Percentiles rank a stretch among this genome's conserved stretches.
Conservation (phyloP, 2,888 invertebrate genomes). For the Chelonus formosanus region DNA sequence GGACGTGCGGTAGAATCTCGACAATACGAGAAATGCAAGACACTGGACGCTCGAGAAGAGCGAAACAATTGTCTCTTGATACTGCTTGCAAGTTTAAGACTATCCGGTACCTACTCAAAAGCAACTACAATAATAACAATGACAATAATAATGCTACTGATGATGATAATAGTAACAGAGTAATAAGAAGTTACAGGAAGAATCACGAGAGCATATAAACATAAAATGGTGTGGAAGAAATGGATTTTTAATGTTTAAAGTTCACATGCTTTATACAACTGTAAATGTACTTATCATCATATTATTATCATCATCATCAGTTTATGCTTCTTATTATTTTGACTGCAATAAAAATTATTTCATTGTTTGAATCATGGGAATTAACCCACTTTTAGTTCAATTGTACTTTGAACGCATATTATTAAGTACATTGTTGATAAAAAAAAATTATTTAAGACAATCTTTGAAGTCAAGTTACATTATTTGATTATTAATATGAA, state of each 20-base stretch:
- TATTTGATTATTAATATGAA: too few species aligned
- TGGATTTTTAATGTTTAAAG: constrained; percentile 10
- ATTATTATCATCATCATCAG: too few species aligned
- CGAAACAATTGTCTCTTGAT: constrained; percentile 28
- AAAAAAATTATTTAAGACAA: too few species aligned
- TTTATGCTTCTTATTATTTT: too few species aligned
- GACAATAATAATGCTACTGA: constrained; percentile 21
- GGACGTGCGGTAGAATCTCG: constrained; percentile 23
- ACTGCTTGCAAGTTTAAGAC: constrained; percentile 16
- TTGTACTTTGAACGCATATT: too few species aligned
- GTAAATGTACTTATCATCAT: too few species aligned
- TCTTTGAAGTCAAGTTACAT: too few species aligned
- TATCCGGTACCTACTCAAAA: constrained; percentile 17
- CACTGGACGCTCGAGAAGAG: constrained; percentile 30
- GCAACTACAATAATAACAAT: constrained; percentile 26
- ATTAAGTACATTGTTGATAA: too few species aligned
- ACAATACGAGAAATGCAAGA: constrained; percentile 26
- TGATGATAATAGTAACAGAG: constrained; percentile 6
- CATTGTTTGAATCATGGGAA: too few species aligned
- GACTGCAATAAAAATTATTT: too few species aligned
- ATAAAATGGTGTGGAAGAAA: constrained; percentile 25
- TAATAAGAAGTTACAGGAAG: constrained; percentile 9
- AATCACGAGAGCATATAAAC: constrained; percentile 13
- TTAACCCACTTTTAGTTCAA: too few species aligned
- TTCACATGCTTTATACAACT: not conserved